Percentiles rank a stretch among this genome's conserved stretches.
phyloP scores from a whole-genome alignment of 2,888 invertebrate genomes.

The Caenorhabditis virilis region DNA sequence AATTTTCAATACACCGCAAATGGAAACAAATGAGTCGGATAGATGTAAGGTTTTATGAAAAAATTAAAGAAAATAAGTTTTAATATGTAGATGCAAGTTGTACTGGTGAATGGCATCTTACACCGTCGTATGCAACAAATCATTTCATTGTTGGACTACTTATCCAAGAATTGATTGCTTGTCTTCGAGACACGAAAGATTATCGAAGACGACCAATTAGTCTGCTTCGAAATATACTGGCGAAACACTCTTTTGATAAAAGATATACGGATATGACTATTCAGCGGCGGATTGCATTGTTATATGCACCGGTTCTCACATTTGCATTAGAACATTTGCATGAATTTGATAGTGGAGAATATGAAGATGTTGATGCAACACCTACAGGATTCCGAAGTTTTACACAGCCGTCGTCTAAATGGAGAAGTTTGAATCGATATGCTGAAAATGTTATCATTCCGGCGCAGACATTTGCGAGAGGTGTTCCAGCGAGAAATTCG shows the following conservation, averaged over 20 bases:
- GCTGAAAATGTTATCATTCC: conserved; percentile 6
- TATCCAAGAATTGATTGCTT: conserved; percentile 84
- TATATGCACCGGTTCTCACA: conserved; percentile 89
- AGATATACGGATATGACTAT: conserved; percentile 78
- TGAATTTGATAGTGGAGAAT: conserved; percentile 73
- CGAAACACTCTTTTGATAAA: conserved; percentile 92
- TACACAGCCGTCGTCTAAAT: conserved; percentile 2
- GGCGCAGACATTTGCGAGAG: conserved; percentile 9
- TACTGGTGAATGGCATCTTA: conserved; percentile 71
- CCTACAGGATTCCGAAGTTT: conserved; percentile 26
- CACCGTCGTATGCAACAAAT: conserved; percentile 85
- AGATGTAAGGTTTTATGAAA: conserved; percentile 42
- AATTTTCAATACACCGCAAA: conserved; percentile 47
- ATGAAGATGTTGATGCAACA: conserved; percentile 35
- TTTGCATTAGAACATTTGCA: conserved; percentile 86
- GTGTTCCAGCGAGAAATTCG: conserved; percentile 11
- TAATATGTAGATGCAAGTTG: conserved; percentile 59
- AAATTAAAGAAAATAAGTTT: not conserved
- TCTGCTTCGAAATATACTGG: conserved; percentile 83
- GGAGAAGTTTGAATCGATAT: conserved; percentile 13
- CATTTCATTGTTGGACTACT: conserved; percentile 89
- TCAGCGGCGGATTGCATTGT: conserved; percentile 78
- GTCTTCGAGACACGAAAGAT: conserved; percentile 83
- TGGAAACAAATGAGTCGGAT: conserved; percentile 54
- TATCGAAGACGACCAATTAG: conserved; percentile 81